Evolutionary conservation across 2,797 vertebrate genomes (phyloP).

Genomic region (Threskiornis aethiopicus): DNA sequence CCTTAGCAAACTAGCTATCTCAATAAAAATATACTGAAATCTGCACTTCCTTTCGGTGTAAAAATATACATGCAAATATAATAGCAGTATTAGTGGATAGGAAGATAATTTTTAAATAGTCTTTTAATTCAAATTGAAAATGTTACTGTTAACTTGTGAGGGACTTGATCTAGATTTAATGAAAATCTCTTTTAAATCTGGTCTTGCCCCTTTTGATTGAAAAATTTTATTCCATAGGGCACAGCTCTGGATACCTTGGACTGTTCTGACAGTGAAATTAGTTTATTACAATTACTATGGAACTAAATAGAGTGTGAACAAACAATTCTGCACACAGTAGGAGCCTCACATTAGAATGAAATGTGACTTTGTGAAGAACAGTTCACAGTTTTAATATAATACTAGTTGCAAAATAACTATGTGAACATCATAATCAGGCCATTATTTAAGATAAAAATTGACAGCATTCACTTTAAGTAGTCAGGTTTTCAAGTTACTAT

Average conservation of each 20-base stretch:
- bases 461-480: background rate
- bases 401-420: background rate
- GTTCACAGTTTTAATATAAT: background rate
- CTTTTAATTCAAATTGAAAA: background rate
- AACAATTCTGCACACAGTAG: slow-evolving; percentile 14
- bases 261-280: background rate
- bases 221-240: background rate
- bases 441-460: slow-evolving; percentile 12
- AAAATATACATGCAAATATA: background rate
- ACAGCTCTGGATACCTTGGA: background rate
- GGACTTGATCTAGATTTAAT: background rate
- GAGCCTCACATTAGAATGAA: background rate
- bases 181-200: background rate
- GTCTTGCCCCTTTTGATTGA: background rate
- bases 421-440: background rate
- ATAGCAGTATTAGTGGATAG: background rate
- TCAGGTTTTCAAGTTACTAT: background rate
- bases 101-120: background rate
- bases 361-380: slow-evolving; percentile 9
- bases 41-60: background rate
- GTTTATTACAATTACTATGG: background rate
- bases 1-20: background rate
- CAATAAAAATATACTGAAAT: background rate
- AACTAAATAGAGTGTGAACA: slow-evolving; percentile 25
- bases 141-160: background rate